Evolutionary conservation across 2,797 vertebrate genomes (phyloP).

Genomic region (Cynodonichthys magdalenae): DNA sequence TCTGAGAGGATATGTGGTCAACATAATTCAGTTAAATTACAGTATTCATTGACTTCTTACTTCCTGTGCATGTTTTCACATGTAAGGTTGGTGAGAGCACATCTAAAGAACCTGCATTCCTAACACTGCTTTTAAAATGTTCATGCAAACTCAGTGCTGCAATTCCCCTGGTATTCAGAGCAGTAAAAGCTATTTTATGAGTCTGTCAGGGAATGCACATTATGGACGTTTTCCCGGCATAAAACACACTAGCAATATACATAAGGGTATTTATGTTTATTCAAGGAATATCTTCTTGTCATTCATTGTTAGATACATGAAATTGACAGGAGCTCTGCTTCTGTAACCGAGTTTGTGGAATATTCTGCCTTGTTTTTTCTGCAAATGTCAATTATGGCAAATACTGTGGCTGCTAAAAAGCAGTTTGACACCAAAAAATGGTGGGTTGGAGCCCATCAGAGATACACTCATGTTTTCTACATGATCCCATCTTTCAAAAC

Average conservation of each 20-base stretch:
- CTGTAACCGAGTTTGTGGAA: conserved; percentile 63
- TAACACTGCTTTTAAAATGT: conserved; percentile 79
- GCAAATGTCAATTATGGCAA: conserved; percentile 60
- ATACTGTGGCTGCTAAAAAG: conserved; percentile 65
- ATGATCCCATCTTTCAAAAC: conserved; percentile 65
- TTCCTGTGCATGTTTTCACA: conserved; percentile 86
- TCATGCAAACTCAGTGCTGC: conserved; percentile 79
- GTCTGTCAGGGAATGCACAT: conserved; percentile 80
- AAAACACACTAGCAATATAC: conserved; percentile 71
- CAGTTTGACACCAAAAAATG: conserved; percentile 58
- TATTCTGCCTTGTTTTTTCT: conserved; percentile 54
- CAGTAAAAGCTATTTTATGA: conserved; percentile 85
- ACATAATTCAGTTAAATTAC: conserved; percentile 86
- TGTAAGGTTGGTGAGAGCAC: conserved; percentile 76
- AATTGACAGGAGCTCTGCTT: conserved; percentile 59
- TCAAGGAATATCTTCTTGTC: conserved; percentile 66
- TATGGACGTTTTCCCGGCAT: conserved; percentile 72
- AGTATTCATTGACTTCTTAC: conserved; percentile 81
- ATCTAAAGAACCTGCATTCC: conserved; percentile 83
- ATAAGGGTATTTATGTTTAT: conserved; percentile 71
- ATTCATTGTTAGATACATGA: conserved; percentile 59
- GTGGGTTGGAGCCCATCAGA: conserved; percentile 44
- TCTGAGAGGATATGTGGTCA: conserved; percentile 81
- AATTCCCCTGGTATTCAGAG: conserved; percentile 84
- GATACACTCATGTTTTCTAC: conserved; percentile 60